Base-by-base conservation (phyloP, 1,140 invertebrate genomes). In the Calephelis nemesis region DNA sequence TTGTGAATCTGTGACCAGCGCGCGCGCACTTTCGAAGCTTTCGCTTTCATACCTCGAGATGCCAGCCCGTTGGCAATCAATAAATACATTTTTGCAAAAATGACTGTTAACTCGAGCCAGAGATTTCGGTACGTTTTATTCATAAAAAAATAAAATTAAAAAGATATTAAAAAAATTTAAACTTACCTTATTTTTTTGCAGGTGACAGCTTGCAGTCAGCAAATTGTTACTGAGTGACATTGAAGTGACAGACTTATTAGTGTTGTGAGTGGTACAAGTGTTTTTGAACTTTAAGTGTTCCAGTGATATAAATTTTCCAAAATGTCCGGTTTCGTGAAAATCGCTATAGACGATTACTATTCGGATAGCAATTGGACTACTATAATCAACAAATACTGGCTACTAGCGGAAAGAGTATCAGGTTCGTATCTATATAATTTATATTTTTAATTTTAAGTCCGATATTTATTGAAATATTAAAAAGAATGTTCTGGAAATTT, bases 301-400 rank as follows among this genome's bases (percentile, higher is more conserved):
- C 63, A 75, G 77, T 86, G 82, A 72, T 75, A 73, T 65, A 78
- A 50, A 75, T 65, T 75, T 68, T 45, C 68, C 71, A 92, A 90
- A 84, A 92, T 92, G 92, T 87, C 92, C 69, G 92, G 92, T 67
- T 92, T 92, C 74, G 92, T 92, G 82, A 92, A 92, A 83, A 89
- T 92, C 63, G 92, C 92, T 10, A 92, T 92, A 47, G 90, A 92
- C 76, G 92, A 92, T 72, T 90, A 90, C 70, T 92, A 92, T 71
- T 92, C 90, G 7, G 91, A 92, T 70, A 92, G 78, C 68, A 92
- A 92, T 74, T 92, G 92, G 92, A 92, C 92, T 0, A 90, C 88
- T 7, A 90, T 92, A 11, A 92, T 92, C 8, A 92, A 91, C 67
- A 92, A 92, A 73, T 92, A 92, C 73, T 92, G 92, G 92, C 85